Percentiles rank a stretch among this genome's conserved stretches.
These are phyloP conservation scores for Antitype chi DNA, from an alignment of 2,888 invertebrate genomes.

Conservation along the genomic window DNA sequence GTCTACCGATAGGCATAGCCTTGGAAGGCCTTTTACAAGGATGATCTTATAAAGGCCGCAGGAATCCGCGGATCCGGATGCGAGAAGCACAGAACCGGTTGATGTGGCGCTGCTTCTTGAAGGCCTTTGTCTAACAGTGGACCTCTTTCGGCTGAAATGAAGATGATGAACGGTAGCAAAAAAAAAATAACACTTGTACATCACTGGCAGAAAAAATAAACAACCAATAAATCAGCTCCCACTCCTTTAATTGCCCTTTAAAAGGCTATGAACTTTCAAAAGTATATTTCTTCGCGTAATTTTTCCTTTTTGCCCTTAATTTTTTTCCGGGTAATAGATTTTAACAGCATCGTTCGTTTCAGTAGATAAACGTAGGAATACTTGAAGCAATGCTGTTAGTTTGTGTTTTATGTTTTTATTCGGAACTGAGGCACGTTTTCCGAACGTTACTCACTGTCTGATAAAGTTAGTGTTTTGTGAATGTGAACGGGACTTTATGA, in stretches of 20 bases:
- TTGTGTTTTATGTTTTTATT: conserved; percentile 43
- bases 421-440: conserved; percentile 39
- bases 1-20: no score
- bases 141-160: no score
- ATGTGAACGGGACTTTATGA: conserved; percentile 28
- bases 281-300: conserved; percentile 29
- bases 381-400: conserved; percentile 43
- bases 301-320: conserved; percentile 31
- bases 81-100: no score
- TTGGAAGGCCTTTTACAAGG: no score
- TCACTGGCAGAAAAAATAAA: background rate
- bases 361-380: conserved; percentile 50
- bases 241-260: conserved; percentile 10
- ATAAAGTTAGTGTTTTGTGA: conserved; percentile 32
- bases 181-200: background rate
- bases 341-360: conserved; percentile 57
- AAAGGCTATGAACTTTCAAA: conserved; percentile 27
- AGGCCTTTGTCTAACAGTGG: no score
- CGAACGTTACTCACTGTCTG: conserved; percentile 33
- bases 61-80: no score
- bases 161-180: no score
- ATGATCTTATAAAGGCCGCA: no score
- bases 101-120: no score
- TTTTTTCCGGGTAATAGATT: conserved; percentile 64
- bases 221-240: background rate